Base-by-base conservation (phyloP, 2,888 invertebrate species). In the Xanthia icteritia region DNA sequence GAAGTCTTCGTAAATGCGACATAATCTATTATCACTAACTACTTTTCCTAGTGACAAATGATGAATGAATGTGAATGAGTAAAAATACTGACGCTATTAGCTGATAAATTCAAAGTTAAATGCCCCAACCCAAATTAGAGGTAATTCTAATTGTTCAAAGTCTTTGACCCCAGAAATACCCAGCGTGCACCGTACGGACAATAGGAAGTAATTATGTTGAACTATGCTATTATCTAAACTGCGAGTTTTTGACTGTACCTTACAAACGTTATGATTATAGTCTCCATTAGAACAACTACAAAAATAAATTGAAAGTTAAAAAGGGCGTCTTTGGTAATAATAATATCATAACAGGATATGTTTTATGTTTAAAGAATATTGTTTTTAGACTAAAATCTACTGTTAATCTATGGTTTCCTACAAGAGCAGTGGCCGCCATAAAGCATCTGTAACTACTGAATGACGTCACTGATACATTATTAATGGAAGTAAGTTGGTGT, bases 121-220 rank as follows among this genome's bases (percentile, higher is more conserved):
- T 73, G 15, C 20, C 54, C 36, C n/a, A 64, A 64, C n/a, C 13
- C 13, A 64, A 77, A 56, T 56, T 39, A 8, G 11, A 58, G 20
- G 27, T 51, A 17, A 76, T 17, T 48, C 8, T 5, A 61, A 66
- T 61, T 48, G 27, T 77, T 61, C 61, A 56, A 83, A 77, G 45
- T 54, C 31, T 77, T 67, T 79, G 66, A 83, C 61, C 83, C n/a
- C 17, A 48, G 39, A 56, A 45, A 65, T 61, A 54, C 5, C 13
- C 31, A 58, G 5, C 27, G 2, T 63, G 3, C 45, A 56, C 0
- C 5, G 31, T 27, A 45, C 5, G 8, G 15, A 79, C 61, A 83
- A 82, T 79, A 76, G 48, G 48, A 83, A 39, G 48, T n/a, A 67
- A 79, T 83, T 76, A 79, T n/a, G 20, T 9, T 63, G 9, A 66